phyloP scores from a whole-genome alignment of 2,797 vertebrate species.

The Dipus sagitta region DNA sequence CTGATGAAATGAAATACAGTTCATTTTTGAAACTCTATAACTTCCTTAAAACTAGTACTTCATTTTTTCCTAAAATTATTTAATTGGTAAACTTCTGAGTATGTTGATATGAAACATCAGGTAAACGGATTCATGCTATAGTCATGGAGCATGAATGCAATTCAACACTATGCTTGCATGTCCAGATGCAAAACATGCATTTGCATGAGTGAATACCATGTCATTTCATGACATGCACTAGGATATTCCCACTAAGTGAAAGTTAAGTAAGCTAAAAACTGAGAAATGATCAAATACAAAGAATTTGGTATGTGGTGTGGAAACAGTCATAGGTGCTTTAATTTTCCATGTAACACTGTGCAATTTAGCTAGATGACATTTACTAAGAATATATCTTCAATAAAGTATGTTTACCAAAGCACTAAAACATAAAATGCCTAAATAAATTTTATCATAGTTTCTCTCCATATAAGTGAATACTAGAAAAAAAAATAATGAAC shows the following conservation, averaged over 20 bases:
- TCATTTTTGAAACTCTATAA: neutral
- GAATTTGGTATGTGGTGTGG: neutral
- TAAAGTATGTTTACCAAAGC: neutral
- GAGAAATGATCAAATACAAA: neutral
- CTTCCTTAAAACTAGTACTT: neutral
- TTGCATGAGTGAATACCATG: neutral
- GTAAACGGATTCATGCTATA: neutral
- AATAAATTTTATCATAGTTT: neutral
- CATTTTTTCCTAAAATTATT: neutral
- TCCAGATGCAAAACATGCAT: neutral
- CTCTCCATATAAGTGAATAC: neutral
- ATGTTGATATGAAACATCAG: neutral
- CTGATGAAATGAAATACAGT: neutral
- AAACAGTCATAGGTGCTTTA: neutral
- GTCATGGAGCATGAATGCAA: neutral
- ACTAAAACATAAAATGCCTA: neutral
- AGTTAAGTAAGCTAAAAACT: neutral
- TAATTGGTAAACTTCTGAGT: neutral
- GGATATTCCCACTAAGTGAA: neutral
- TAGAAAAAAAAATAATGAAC: conserved; percentile 21
- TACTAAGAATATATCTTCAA: neutral
- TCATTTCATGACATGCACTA: neutral
- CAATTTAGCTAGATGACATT: neutral
- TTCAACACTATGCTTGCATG: neutral
- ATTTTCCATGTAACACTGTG: neutral